phyloP scores from a whole-genome alignment of 1,140 invertebrate genomes.

The Wiebesia pumilae region DNA sequence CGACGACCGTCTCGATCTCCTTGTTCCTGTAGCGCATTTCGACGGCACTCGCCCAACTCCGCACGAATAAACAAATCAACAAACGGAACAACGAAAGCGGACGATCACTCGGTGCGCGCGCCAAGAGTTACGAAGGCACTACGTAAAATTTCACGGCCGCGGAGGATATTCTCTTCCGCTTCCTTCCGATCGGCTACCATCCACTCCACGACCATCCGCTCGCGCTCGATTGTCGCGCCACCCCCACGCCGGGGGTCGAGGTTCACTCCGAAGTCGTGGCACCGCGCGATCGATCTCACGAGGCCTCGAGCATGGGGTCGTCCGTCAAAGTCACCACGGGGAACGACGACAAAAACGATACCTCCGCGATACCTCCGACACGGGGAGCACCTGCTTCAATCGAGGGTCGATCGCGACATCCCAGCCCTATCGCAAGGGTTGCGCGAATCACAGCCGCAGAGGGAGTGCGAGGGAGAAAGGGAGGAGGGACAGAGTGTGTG shows the following conservation, averaged over 20 bases:
- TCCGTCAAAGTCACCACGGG: not conserved
- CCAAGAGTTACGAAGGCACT: not conserved
- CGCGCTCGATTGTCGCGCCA: no score
- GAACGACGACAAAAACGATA: no score
- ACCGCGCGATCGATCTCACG: not conserved
- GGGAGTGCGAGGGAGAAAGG: not conserved
- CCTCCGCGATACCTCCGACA: not conserved
- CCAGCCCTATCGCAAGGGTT: not conserved
- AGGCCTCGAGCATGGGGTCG: not conserved
- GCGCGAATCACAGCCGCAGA: not conserved
- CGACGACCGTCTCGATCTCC: constrained; percentile 36
- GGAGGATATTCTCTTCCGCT: no score
- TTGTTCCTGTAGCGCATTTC: constrained; percentile 44
- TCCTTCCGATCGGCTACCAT: not conserved
- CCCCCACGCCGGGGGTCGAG: no score
- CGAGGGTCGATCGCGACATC: not conserved
- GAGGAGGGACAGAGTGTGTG: not conserved
- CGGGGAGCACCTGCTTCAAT: not conserved
- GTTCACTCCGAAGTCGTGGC: no score
- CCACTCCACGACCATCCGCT: no score
- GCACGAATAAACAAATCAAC: not conserved
- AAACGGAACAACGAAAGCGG: not conserved
- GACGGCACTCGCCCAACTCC: not conserved
- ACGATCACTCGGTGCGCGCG: not conserved
- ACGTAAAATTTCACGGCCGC: not conserved